phyloP scores from a whole-genome alignment of 2,888 invertebrate species.

The Gasteruption jaculator region DNA sequence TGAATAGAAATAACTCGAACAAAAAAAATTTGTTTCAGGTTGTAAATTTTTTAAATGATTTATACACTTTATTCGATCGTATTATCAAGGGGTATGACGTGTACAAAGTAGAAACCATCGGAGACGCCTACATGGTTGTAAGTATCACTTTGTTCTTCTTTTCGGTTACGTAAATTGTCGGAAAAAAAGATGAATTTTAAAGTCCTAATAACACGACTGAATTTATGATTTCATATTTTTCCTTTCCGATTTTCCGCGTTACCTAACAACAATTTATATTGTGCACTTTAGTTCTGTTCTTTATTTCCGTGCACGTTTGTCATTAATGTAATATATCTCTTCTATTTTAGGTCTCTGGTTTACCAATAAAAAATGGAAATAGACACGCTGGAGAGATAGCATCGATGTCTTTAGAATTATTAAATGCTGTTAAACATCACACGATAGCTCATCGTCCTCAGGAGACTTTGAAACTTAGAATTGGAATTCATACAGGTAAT shows the following conservation, averaged over 20 bases:
- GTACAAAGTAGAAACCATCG: slow-evolving; percentile 96
- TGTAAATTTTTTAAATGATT: slow-evolving; percentile 94
- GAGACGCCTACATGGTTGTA: slow-evolving; percentile 76
- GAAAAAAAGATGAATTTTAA: slow-evolving; percentile 6
- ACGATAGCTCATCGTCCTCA: slow-evolving; percentile 85
- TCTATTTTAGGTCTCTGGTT: slow-evolving; percentile 76
- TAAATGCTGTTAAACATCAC: slow-evolving; percentile 81
- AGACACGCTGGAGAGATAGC: slow-evolving; percentile 89
- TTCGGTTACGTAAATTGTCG: neutral
- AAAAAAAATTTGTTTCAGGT: slow-evolving; percentile 58
- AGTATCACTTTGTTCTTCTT: slow-evolving; percentile 35
- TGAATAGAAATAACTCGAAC: no score
- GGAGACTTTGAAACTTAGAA: slow-evolving; percentile 83
- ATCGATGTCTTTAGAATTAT: slow-evolving; percentile 84
- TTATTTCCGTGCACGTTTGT: no score
- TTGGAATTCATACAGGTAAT: slow-evolving; percentile 85
- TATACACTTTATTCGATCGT: slow-evolving; percentile 94
- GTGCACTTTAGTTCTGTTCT: no score
- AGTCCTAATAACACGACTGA: neutral
- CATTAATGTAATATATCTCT: slow-evolving; percentile 59
- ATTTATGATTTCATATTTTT: slow-evolving; percentile 37
- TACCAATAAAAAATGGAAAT: slow-evolving; percentile 80
- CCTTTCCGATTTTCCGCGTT: no score
- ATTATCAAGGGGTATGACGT: slow-evolving; percentile 97
- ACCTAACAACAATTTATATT: no score